A percentile compares a stretch with the other conserved stretches of the same genome.
These are phyloP conservation scores for Riparia riparia DNA, from an alignment of 2,113 vertebrate species.

Conservation along the genomic window DNA sequence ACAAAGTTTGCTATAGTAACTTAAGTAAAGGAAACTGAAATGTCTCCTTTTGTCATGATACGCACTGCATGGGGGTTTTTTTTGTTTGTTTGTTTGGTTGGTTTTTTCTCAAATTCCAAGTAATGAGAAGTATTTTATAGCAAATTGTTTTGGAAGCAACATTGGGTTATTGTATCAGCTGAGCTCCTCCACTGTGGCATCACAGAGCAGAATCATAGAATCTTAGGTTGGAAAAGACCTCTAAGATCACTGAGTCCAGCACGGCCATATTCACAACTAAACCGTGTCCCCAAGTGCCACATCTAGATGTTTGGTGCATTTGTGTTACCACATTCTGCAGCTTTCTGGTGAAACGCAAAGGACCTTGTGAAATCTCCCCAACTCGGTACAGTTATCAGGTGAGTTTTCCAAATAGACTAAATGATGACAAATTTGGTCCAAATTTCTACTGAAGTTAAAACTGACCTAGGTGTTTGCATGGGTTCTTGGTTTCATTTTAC, in stretches of 20 bases:
- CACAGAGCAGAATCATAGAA: background rate
- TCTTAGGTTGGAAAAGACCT: background rate
- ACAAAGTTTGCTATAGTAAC: background rate
- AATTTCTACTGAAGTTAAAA: background rate
- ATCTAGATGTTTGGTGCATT: background rate
- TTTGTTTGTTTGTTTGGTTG: background rate
- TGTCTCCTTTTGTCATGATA: background rate
- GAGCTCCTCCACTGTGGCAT: background rate
- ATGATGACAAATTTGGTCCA: background rate
- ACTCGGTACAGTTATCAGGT: background rate
- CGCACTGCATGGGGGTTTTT: no score
- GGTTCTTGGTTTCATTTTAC: background rate
- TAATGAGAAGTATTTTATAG: background rate
- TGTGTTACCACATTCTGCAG: background rate
- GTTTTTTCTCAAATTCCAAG: background rate
- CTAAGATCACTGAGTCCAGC: background rate
- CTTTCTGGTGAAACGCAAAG: background rate
- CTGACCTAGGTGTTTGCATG: background rate
- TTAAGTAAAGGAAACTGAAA: background rate
- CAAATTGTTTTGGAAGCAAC: background rate
- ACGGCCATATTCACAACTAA: background rate
- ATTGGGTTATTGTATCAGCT: background rate
- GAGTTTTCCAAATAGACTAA: background rate
- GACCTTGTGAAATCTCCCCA: accelerated
- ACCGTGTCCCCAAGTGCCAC: background rate